Base-by-base conservation (phyloP, 2,113 vertebrate genomes). In the Gallinago paraguaiae region DNA sequence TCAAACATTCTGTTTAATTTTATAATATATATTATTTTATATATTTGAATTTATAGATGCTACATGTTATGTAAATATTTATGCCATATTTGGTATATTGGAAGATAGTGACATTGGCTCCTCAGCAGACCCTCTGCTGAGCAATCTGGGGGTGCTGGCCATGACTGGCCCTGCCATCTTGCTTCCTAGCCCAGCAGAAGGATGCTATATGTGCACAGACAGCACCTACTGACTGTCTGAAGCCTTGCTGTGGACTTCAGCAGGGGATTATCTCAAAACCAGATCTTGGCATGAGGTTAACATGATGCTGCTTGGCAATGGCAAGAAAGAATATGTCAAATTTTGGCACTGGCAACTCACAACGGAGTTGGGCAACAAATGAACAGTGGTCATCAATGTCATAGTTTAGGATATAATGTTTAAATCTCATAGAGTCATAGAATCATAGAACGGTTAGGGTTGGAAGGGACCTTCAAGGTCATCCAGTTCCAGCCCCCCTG, bases 131-230 rank as follows among this genome's bases (percentile, higher is more conserved):
- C 85, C 41, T 41, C 30, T 82, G 9, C 14, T 39, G 54, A 56
- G 35, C 22, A 6, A 30, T 61, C 28, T 37, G 65, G 7, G 39
- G 11, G 11, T 33, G 65, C 39, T 81, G 50, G 30, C 50, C 46
- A 51, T 0, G 0, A 19, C 56, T 82, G 10, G 3, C 22, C 43
- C 22, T 33, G 9, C 35, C 41, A 69, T 10, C 35, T 74, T 72
- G 39, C 65, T 61, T 76, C 61, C 45, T 61, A 12, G 14, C 19
- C 24, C 69, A 37, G 74, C 9, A 45, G 77, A 84, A 76, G 0
- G 1, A 25, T 20, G 33, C 33, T 69, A 46, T 56, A 14, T 13
- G 16, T 46, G 24, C 13, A 39, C 16, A 82, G 50, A 51, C 39
- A 82, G 50, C 39, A 64, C 12, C 54, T 77, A 17, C 33, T 69